Evolutionary conservation across 1,140 invertebrate genomes (phyloP).

Genomic region (Achroia grisella): DNA sequence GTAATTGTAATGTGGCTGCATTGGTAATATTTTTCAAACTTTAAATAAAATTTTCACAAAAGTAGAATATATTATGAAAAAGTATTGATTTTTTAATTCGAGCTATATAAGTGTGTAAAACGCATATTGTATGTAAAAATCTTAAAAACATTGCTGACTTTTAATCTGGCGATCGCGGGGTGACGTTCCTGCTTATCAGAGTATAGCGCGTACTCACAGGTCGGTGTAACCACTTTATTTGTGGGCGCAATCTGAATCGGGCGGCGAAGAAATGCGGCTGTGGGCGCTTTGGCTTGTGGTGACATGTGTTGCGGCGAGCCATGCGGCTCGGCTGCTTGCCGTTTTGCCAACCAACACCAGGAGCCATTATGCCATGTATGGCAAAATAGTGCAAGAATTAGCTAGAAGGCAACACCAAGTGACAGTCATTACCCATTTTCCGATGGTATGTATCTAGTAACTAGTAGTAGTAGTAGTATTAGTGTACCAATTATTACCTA

Average conservation of each 20-base stretch:
- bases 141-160: no score
- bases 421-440: constrained; percentile 81
- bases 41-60: no score
- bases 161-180: constrained; percentile 2
- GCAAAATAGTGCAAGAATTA: constrained; percentile 76
- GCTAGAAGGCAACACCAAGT: constrained; percentile 77
- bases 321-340: constrained; percentile 55
- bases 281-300: constrained; percentile 32
- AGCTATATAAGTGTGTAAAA: no score
- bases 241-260: constrained; percentile 31
- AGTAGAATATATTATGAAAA: no score
- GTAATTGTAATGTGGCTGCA: no score
- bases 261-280: constrained; percentile 50
- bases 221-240: constrained; percentile 1
- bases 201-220: background rate
- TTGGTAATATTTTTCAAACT: no score
- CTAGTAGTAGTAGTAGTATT: no score
- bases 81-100: no score
- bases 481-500: no score
- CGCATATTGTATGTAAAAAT: no score
- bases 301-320: constrained; percentile 25
- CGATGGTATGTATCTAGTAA: constrained; percentile 58
- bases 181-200: constrained; percentile 29
- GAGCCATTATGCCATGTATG: constrained; percentile 71
- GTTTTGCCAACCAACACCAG: constrained; percentile 69